These are phyloP conservation scores for Phoebastria nigripes DNA, from an alignment of 2,797 vertebrate genomes.

Conservation along the genomic window DNA sequence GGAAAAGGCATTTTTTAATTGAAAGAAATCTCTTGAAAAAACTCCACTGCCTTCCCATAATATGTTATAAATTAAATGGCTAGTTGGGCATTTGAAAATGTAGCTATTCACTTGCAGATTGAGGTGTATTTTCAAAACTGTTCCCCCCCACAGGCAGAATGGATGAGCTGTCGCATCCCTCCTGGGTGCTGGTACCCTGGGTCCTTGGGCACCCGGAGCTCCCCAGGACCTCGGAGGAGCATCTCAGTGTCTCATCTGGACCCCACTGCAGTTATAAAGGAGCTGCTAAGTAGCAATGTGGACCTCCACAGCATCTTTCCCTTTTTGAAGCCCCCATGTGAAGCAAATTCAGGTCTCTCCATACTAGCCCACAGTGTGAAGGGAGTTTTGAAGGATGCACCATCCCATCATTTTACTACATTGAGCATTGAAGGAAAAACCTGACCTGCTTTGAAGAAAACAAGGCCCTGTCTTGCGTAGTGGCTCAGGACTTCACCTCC, in stretches of 20 bases:
- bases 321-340: not conserved
- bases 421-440: not conserved
- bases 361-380: fast-evolving
- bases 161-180: not conserved
- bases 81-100: not conserved
- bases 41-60: not conserved
- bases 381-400: not conserved
- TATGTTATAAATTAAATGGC: not conserved
- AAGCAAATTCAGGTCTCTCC: not conserved
- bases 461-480: fast-evolving
- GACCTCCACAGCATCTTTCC: not conserved
- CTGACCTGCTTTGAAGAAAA: fast-evolving
- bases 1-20: not conserved
- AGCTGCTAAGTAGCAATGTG: not conserved
- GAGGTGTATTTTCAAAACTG: not conserved
- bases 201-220: not conserved
- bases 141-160: not conserved
- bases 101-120: not conserved
- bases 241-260: not conserved
- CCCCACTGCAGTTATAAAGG: not conserved
- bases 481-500: not conserved
- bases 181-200: not conserved
- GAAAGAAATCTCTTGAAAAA: not conserved
- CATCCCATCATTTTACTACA: fast-evolving
- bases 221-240: not conserved